Conservation (phyloP, 1,140 invertebrate species). For the Cryptotermes secundus region DNA sequence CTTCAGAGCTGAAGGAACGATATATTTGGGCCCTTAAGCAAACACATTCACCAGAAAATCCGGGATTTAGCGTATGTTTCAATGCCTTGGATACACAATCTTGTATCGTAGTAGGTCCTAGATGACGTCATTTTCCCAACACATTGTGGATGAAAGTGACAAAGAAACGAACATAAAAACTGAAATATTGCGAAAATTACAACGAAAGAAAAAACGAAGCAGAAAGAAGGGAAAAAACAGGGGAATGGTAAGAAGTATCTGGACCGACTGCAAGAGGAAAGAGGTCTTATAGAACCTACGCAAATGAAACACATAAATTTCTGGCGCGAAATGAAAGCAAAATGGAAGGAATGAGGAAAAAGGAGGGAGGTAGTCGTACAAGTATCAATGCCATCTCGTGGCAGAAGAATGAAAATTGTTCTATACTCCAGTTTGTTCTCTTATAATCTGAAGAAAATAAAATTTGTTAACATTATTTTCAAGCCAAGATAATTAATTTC, state of each 20-base stretch:
- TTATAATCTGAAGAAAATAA: slow-evolving; percentile 18
- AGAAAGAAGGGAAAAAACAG: background rate
- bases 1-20: background rate
- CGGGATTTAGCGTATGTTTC: background rate
- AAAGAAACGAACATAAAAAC: slow-evolving; percentile 32
- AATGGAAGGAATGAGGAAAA: slow-evolving; percentile 24
- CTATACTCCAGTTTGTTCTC: background rate
- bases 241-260: slow-evolving; percentile 22
- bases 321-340: slow-evolving; percentile 25
- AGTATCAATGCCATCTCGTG: slow-evolving; percentile 28
- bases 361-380: background rate
- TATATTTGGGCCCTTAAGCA: background rate
- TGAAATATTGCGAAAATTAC: slow-evolving; percentile 33
- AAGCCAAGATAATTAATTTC: too few relatives aligned
- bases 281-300: slow-evolving; percentile 30
- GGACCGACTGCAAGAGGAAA: background rate
- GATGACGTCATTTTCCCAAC: slow-evolving; percentile 21
- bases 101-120: background rate
- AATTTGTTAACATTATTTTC: background rate
- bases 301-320: slow-evolving; percentile 33
- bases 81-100: slow-evolving; percentile 11
- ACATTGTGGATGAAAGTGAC: slow-evolving; percentile 32
- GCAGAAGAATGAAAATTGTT: background rate
- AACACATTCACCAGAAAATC: background rate
- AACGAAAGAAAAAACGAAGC: background rate